Conservation (phyloP, 2,113 vertebrate species). For the Vanacampus margaritifer region DNA sequence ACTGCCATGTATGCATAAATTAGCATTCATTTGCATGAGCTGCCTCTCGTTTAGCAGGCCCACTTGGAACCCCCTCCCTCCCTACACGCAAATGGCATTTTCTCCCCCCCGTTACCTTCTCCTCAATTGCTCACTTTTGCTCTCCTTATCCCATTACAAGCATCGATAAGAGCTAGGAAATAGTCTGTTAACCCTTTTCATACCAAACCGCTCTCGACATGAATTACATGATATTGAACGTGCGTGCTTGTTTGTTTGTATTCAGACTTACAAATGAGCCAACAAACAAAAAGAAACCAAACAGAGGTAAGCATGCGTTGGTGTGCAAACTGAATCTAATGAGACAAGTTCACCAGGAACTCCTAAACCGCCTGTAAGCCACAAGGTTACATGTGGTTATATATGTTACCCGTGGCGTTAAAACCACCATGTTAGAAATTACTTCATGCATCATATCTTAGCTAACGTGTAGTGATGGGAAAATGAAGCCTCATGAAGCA, state of each 20-base stretch:
- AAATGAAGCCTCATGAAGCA: too few species aligned
- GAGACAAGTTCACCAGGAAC: too few species aligned
- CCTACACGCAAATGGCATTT: slow-evolving; percentile 73
- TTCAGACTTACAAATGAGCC: slow-evolving; percentile 39
- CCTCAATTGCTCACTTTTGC: slow-evolving; percentile 58
- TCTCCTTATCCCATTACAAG: slow-evolving; percentile 68
- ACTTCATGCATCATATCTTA: too few species aligned
- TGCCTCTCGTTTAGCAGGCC: slow-evolving; percentile 73
- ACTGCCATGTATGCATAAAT: slow-evolving; percentile 74
- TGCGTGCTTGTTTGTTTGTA: slow-evolving; percentile 44
- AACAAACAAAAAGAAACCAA: slow-evolving; percentile 35
- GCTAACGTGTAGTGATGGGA: too few species aligned
- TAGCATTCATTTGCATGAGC: slow-evolving; percentile 80
- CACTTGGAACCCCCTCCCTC: slow-evolving; percentile 55
- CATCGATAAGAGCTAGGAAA: slow-evolving; percentile 66
- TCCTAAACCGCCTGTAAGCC: too few species aligned
- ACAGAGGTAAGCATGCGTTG: neutral
- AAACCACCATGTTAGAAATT: too few species aligned
- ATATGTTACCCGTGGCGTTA: too few species aligned
- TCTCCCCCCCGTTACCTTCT: slow-evolving; percentile 43
- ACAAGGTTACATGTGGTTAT: too few species aligned
- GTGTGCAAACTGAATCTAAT: neutral
- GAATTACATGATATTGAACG: slow-evolving; percentile 45
- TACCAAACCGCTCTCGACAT: slow-evolving; percentile 49
- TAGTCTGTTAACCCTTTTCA: slow-evolving; percentile 63